phyloP scores from a whole-genome alignment of 1,140 invertebrate genomes.

The Pseudomyrmex cubaensis region DNA sequence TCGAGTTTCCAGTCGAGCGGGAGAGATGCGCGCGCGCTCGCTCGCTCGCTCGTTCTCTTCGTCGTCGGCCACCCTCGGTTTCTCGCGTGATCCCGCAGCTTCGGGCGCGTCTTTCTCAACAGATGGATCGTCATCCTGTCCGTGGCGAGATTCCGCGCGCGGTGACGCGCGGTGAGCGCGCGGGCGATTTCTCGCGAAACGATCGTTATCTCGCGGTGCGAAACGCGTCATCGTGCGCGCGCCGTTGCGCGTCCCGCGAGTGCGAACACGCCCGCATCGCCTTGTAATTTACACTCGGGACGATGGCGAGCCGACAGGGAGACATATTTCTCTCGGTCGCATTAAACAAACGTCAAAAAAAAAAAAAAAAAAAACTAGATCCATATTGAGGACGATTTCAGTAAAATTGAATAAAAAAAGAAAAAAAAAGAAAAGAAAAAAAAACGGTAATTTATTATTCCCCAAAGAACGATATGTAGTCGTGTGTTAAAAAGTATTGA shows the following conservation, averaged over 20 bases:
- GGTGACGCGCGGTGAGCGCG: too few species aligned
- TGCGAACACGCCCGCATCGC: slow-evolving; percentile 62
- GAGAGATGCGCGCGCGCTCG: neutral
- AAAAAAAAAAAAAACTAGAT: neutral
- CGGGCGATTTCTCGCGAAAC: neutral
- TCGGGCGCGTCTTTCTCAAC: neutral
- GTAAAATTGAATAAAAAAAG: neutral
- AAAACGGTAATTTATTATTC: neutral
- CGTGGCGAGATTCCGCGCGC: neutral
- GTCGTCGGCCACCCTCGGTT: slow-evolving; percentile 47
- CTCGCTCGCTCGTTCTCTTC: neutral
- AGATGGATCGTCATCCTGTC: neutral
- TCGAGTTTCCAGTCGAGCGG: slow-evolving; percentile 32
- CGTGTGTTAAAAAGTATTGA: neutral
- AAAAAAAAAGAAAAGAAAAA: neutral
- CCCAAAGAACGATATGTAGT: neutral
- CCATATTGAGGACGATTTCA: neutral
- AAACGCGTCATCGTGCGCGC: slow-evolving; percentile 40
- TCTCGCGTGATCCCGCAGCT: neutral
- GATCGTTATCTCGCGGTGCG: slow-evolving; percentile 30
- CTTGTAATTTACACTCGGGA: slow-evolving; percentile 45
- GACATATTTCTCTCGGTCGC: neutral
- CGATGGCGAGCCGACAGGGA: neutral
- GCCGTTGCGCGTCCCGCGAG: slow-evolving; percentile 36
- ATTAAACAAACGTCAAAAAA: neutral